Evolutionary conservation across 2,888 invertebrate genomes (phyloP), one percentile per base, ranked within the genome.

Genomic region (Caenorhabditis plicata): DNA sequence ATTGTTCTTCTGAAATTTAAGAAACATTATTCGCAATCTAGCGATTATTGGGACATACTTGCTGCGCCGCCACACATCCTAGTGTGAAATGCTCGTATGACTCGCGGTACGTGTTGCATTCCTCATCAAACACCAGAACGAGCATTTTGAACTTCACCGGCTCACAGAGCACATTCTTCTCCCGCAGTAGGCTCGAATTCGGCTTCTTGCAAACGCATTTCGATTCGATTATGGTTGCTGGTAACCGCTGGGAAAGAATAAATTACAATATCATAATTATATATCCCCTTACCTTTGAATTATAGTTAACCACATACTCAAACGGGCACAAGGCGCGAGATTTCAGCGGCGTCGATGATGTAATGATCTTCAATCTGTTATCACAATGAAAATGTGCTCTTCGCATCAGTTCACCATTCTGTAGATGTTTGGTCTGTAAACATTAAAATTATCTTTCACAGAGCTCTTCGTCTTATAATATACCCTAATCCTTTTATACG

Each of bases 241-340:
- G 79, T 38, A 79, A 72, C 47, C 79, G 55, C 75, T 78, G 64
- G 51, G 4, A 8, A 15, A 39, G 11, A 20, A 33, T 15, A 27
- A 33, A 44, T 29, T 19, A 20, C 7, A 8, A 31, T 9, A 13
- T n/a, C 15, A 40, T 29, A 27, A 5, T 35, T 9, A 13, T 25
- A 8, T 35, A 20, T 25, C 15, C 23, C 41, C 57, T 23, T 35
- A 78, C 78, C 64, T 70, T 72, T 31, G 78, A 75, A 51, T 78
- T 78, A 55, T 78, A 78, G 52, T 79, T 80, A 33, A 77, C 64
- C 20, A 78, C 65, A 65, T 79, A 79, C 52, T 79, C 79, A 49
- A 79, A 79, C 48, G 76, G 75, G 57, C 79, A 79, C 20, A 79
- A 64, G 13, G 79, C 78, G 27, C 79, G 51, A 46, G 79, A 78